phyloP scores from a whole-genome alignment of 2,888 invertebrate genomes.

The Cotesia congregata region DNA sequence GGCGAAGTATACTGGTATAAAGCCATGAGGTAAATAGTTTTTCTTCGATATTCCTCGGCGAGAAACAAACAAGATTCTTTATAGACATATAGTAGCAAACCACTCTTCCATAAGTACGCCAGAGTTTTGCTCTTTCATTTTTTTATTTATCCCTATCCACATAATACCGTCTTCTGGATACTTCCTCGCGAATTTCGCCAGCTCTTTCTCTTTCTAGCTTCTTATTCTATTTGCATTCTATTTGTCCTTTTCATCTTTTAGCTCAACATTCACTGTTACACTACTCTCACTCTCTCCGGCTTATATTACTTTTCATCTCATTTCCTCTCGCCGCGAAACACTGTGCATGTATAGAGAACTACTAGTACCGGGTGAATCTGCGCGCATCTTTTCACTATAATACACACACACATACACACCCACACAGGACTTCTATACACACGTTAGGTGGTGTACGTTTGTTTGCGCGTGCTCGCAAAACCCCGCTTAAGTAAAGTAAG shows the following conservation, averaged over 20 bases:
- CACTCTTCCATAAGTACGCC: slow-evolving; percentile 65
- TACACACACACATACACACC: slow-evolving; percentile 5
- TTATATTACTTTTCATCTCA: slow-evolving; percentile 39
- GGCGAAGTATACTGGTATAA: slow-evolving; percentile 55
- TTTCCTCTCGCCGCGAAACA: slow-evolving; percentile 31
- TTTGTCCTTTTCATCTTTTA: slow-evolving; percentile 27
- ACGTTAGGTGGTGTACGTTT: slow-evolving; percentile 37
- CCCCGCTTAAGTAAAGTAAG: slow-evolving; percentile 66
- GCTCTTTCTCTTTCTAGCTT: slow-evolving; percentile 39
- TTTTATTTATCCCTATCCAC: slow-evolving; percentile 43
- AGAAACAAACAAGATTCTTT: slow-evolving; percentile 68
- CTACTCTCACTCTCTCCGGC: slow-evolving; percentile 26
- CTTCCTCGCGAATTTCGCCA: slow-evolving; percentile 39
- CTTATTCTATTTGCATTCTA: slow-evolving; percentile 31
- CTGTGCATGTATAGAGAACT: neutral
- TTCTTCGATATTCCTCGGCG: slow-evolving; percentile 63
- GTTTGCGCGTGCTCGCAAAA: slow-evolving; percentile 54
- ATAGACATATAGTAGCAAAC: slow-evolving; percentile 60
- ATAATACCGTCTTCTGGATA: slow-evolving; percentile 30
- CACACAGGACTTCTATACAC: neutral
- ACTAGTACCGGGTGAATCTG: slow-evolving; percentile 37
- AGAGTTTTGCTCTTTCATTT: slow-evolving; percentile 43
- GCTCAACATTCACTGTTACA: slow-evolving; percentile 32
- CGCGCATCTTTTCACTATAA: slow-evolving; percentile 9
- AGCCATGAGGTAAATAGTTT: slow-evolving; percentile 65